phyloP scores from a whole-genome alignment of 2,888 invertebrate genomes.

The Callinectes sapidus region DNA sequence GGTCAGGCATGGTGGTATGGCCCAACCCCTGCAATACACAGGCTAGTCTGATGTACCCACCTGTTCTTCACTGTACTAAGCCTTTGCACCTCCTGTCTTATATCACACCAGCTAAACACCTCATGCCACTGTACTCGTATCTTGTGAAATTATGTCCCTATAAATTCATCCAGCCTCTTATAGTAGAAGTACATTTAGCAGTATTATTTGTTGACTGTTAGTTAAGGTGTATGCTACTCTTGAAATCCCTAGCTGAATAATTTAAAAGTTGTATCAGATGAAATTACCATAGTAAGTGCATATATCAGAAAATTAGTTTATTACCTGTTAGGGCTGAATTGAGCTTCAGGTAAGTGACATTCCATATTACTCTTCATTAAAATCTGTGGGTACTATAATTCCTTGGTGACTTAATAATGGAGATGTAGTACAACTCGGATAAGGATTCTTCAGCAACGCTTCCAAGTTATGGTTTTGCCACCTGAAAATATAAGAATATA shows the following conservation, averaged over 20 bases:
- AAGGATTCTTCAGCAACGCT: no score
- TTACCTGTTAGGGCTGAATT: background rate
- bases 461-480: no score
- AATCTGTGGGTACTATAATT: background rate
- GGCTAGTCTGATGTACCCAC: slow-evolving; percentile 44
- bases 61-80: slow-evolving; percentile 34
- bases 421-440: background rate
- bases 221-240: background rate
- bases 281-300: background rate
- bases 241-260: background rate
- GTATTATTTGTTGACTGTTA: background rate
- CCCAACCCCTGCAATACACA: slow-evolving; percentile 34
- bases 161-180: background rate
- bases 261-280: background rate
- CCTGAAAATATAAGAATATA: no score
- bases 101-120: background rate
- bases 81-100: slow-evolving; percentile 29
- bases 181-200: slow-evolving; percentile 11
- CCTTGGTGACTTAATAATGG: background rate
- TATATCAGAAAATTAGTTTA: background rate
- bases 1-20: slow-evolving; percentile 50
- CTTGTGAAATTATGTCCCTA: background rate
- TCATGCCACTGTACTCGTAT: background rate
- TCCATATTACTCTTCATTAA: background rate
- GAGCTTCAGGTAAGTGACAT: background rate